Evolutionary conservation across 2,797 vertebrate species (phyloP), one percentile per base, ranked within the genome.

Genomic region (Argya squamiceps): DNA sequence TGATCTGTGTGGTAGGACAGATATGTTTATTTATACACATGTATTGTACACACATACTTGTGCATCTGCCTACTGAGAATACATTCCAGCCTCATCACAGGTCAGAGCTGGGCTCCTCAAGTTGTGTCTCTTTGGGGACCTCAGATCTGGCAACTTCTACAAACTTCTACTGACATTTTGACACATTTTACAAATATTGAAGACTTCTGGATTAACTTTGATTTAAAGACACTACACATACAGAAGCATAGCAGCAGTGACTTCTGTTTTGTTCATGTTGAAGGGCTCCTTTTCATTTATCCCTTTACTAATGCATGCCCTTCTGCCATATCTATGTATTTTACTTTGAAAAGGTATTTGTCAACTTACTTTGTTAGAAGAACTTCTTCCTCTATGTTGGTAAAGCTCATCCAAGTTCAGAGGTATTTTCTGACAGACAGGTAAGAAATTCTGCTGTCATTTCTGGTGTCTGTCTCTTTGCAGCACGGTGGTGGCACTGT

Each of bases 401-500:
- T 24, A n/a, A 73, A 69, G 23, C 50, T 68, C 20, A 49, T 27
- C 17, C 17, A 30, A 62, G 53, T 39, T 70, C 74, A 63, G 60
- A 44, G 26, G 24, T 34, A 44, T 52, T 39, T 67, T 76, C 34
- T 60, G 39, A 29, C 63, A 74, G 53, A n/a, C 21, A 59, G 44
- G 34, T 39, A 41, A 71, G 85, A 89, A 55, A 50, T 24, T 7
- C 16, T 0, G 1, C 47, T 52, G 59, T 32, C 59, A 12, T 9
- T n/a, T 36, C 21, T 30, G 14, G 2, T 3, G 17, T 26, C 56
- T 34, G 15, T 34, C 32, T 44, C 44, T 41, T 43, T 1, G 2
- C 37, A 58, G 39, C 36, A 37, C 1, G 0, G 15, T 1, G 3
- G 17, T 18, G 62, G 47, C 62, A 37, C 43, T 5, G 13, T 15